Base-by-base conservation (phyloP, 2,797 vertebrate species). In the Pachyuromys duprasi region DNA sequence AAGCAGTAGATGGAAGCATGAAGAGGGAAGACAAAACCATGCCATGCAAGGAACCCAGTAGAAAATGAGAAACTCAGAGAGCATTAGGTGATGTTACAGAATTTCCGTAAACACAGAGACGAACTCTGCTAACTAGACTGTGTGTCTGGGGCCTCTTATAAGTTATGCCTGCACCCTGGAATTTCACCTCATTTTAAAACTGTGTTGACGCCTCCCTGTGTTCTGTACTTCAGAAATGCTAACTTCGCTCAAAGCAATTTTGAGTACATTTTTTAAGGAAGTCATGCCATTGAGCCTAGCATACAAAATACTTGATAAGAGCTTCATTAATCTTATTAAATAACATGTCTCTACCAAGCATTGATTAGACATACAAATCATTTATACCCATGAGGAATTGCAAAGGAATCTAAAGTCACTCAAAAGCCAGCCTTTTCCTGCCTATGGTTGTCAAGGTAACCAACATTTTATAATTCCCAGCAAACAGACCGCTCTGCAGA, bases 401-500 rank as follows among this genome's bases (percentile, higher is more conserved):
- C 80, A 87, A 87, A 90, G 24, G 39, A 94, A 86, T 92, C 82
- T 96, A 96, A 94, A 97, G 92, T 94, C 88, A 93, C 80, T 96
- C 91, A 90, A 95, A 96, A 74, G 6, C 33, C 79, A 97, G 86
- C 8, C 92, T 75, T 72, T n/a, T 49, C 17, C 82, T 88, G 70
- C 75, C 89, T 94, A 55, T 88, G 91, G 97, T 97, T 97, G 97
- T 97, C 97, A 97, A 97, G 97, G 97, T 87, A 98, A 98, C 93
- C 28, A 83, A 91, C 8, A 39, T 70, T 49, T 95, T 95, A 86
- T 22, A 89, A 87, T 96, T 95, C 81, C 36, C 75, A 89, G 89
- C 62, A 92, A 89, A 60, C 62, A 94, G 91, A 95, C 13, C 72
- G 93, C 82, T 49, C 79, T 28, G 83, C 75, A 70, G 76, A 96